A percentile compares a stretch with the other conserved stretches of the same genome.
Evolutionary conservation across 2,888 invertebrate genomes (phyloP).

Genomic region (Cistogaster globosa): DNA sequence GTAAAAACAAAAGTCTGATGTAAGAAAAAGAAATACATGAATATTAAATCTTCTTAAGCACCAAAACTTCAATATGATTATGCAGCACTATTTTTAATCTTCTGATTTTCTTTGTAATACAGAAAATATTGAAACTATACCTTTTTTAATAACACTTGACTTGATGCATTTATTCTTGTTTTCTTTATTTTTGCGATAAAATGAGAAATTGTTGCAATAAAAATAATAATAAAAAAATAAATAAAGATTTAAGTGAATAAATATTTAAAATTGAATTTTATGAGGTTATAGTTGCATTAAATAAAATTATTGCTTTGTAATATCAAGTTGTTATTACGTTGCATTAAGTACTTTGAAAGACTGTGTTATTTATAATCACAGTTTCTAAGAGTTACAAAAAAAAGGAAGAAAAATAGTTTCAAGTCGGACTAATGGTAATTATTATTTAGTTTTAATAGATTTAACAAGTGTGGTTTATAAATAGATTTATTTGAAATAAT

Average conservation of each 20-base stretch:
- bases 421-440: too few relatives aligned
- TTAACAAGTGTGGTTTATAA: too few relatives aligned
- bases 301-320: not conserved
- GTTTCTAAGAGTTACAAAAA: too few relatives aligned
- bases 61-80: slow-evolving; percentile 42
- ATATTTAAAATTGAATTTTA: slow-evolving; percentile 3
- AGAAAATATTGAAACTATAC: slow-evolving; percentile 49
- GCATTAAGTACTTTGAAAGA: not conserved
- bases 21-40: slow-evolving; percentile 9
- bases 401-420: too few relatives aligned
- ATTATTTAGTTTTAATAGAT: too few relatives aligned
- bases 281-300: not conserved
- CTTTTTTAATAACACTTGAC: slow-evolving; percentile 11
- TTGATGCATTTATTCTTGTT: slow-evolving; percentile 4
- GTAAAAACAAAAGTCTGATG: slow-evolving; percentile 26
- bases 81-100: slow-evolving; percentile 35
- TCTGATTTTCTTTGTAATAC: slow-evolving; percentile 27
- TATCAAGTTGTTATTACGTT: not conserved
- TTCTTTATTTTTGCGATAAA: not conserved
- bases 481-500: too few relatives aligned
- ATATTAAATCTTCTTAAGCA: slow-evolving; percentile 17
- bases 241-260: not conserved
- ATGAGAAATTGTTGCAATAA: slow-evolving; percentile 24
- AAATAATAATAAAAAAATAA: not conserved
- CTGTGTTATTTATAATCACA: too few relatives aligned